Conservation (phyloP, 2,113 vertebrate genomes). For the Actenoides lindsayi region DNA sequence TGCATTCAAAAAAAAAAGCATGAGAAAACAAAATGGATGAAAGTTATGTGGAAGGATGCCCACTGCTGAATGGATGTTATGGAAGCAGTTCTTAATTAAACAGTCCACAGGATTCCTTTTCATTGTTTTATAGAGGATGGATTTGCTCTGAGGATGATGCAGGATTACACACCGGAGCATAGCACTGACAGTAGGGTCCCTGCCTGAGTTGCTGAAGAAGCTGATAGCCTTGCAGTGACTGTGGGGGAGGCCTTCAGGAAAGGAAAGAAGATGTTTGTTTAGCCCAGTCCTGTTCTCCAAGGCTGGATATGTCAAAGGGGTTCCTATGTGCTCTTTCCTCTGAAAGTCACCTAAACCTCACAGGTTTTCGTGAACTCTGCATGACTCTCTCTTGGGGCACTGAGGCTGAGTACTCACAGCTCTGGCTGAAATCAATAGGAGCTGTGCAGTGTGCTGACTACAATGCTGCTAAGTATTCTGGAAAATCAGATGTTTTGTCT, state of each 20-base stretch:
- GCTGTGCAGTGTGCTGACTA: not conserved
- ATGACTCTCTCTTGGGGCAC: not conserved
- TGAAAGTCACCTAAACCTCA: not conserved
- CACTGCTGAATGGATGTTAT: not conserved
- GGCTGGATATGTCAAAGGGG: not conserved
- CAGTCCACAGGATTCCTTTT: not conserved
- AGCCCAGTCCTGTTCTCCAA: not conserved
- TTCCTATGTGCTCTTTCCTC: not conserved
- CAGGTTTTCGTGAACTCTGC: accelerated
- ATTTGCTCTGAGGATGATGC: not conserved
- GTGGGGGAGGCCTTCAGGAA: not conserved
- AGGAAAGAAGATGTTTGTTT: not conserved
- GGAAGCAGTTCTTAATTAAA: conserved; percentile 17
- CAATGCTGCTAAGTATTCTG: not conserved
- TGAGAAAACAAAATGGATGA: not conserved
- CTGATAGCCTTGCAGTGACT: not conserved
- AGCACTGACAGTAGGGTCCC: not conserved
- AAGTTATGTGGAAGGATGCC: not conserved
- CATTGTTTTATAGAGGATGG: not conserved
- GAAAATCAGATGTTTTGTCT: not conserved
- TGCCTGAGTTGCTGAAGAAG: not conserved
- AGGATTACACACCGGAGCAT: not conserved
- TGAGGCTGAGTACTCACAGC: not conserved
- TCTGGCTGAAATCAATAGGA: not conserved
- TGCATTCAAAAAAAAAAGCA: not conserved